Conservation (phyloP, 2,113 vertebrate species). For the Percopsis transmontana region DNA sequence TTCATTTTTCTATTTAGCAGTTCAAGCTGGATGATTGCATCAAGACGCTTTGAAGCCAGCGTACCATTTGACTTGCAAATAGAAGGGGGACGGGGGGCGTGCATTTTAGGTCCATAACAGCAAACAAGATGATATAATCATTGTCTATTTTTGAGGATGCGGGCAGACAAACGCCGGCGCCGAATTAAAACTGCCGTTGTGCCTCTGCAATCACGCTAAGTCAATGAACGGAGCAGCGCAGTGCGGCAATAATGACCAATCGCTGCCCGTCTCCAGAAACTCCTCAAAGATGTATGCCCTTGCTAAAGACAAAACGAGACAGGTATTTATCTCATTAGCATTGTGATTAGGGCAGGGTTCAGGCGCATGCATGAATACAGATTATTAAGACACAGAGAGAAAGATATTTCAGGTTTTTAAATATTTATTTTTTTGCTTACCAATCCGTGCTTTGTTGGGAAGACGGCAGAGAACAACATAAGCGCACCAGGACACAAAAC, state of each 20-base stretch:
- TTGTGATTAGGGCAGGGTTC: slow-evolving; percentile 56
- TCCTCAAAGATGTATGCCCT: slow-evolving; percentile 56
- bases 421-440: slow-evolving; percentile 69
- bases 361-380: slow-evolving; percentile 5
- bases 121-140: slow-evolving; percentile 85
- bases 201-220: slow-evolving; percentile 81
- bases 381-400: slow-evolving; percentile 29
- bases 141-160: slow-evolving; percentile 84
- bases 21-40: slow-evolving; percentile 80
- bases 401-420: slow-evolving; percentile 1
- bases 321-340: slow-evolving; percentile 69
- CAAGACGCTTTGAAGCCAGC: slow-evolving; percentile 74
- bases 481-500: slow-evolving; percentile 64
- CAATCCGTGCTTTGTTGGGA: slow-evolving; percentile 70
- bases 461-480: slow-evolving; percentile 48
- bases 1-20: slow-evolving; percentile 68
- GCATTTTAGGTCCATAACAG: slow-evolving; percentile 75
- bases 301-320: slow-evolving; percentile 55
- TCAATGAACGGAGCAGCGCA: slow-evolving; percentile 50
- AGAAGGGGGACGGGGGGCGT: slow-evolving; percentile 73
- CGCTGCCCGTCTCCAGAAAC: slow-evolving; percentile 63
- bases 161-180: slow-evolving; percentile 79
- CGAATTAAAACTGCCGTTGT: slow-evolving; percentile 82
- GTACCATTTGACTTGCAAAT: slow-evolving; percentile 84
- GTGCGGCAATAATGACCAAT: slow-evolving; percentile 79